A percentile compares a stretch with the other conserved stretches of the same genome.
Evolutionary conservation across 2,888 invertebrate genomes (phyloP).

Genomic region (Furcula furcula): DNA sequence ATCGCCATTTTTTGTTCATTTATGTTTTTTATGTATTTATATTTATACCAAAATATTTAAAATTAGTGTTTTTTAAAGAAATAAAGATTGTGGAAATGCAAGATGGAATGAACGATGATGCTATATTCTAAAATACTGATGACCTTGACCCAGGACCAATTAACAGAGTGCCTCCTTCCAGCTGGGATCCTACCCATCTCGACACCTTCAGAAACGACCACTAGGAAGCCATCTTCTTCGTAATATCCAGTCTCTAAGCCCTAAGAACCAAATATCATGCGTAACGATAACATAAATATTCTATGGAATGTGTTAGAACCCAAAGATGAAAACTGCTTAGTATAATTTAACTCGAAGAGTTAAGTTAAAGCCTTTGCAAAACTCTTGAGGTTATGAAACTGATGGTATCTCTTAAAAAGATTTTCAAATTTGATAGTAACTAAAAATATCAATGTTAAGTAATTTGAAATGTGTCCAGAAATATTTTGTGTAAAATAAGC

Average conservation of each 20-base stretch:
- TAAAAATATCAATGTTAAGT: too few species aligned
- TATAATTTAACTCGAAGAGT: conserved; percentile 16
- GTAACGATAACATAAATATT: conserved; percentile 24
- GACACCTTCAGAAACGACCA: conserved; percentile 83
- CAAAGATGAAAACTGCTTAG: conserved; percentile 12
- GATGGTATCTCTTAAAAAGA: conserved; percentile 8
- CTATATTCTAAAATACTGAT: conserved; percentile 63
- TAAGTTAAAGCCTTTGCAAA: conserved; percentile 9
- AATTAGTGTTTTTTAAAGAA: not conserved
- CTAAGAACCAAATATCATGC: conserved; percentile 69
- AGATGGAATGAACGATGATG: conserved; percentile 69
- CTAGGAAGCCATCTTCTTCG: conserved; percentile 81
- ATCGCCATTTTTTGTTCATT: too few species aligned
- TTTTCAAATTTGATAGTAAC: too few species aligned
- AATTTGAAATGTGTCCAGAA: too few species aligned
- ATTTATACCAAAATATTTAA: not conserved
- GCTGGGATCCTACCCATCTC: conserved; percentile 84
- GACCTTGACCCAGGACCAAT: conserved; percentile 88
- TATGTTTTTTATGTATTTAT: not conserved
- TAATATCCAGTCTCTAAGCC: conserved; percentile 83
- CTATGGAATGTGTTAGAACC: conserved; percentile 6
- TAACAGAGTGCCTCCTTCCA: conserved; percentile 81
- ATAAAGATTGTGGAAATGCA: conserved; percentile 42
- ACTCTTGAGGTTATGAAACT: conserved; percentile 10
- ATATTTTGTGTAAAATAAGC: too few species aligned